Conservation (phyloP, 2,888 invertebrate species). For the Bruchidius siliquastri region DNA sequence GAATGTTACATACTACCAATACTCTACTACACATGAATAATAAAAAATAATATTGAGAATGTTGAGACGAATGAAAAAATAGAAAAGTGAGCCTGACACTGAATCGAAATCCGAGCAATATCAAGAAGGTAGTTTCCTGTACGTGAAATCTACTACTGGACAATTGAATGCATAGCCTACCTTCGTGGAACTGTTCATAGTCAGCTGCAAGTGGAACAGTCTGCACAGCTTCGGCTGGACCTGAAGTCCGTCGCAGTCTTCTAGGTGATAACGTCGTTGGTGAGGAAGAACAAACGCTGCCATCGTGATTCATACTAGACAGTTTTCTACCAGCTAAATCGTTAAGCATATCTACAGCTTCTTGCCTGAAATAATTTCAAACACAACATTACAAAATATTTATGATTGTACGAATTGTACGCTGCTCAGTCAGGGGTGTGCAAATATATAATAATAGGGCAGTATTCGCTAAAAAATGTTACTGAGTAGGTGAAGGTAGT, state of each 20-base stretch:
- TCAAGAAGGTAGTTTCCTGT: too few relatives aligned
- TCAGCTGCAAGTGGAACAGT: constrained; percentile 18
- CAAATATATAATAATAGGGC: too few relatives aligned
- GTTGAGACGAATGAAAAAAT: too few relatives aligned
- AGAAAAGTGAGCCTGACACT: too few relatives aligned
- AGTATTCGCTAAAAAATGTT: too few relatives aligned
- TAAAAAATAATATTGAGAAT: too few relatives aligned
- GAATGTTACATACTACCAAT: too few relatives aligned
- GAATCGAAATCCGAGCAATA: too few relatives aligned
- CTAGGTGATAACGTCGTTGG: constrained; percentile 61
- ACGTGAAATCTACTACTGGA: too few relatives aligned
- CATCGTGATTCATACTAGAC: constrained; percentile 54
- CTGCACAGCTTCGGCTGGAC: constrained; percentile 47
- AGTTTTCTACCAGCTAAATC: constrained; percentile 71
- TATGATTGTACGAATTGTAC: not conserved
- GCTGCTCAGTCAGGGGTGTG: too few relatives aligned
- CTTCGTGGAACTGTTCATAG: constrained; percentile 48
- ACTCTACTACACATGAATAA: too few relatives aligned
- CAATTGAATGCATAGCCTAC: constrained; percentile 20
- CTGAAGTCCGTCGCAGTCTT: constrained; percentile 40
- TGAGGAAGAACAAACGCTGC: constrained; percentile 49
- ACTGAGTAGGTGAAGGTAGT: too few relatives aligned
- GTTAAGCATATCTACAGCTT: constrained; percentile 80
- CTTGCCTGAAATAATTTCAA: constrained; percentile 55
- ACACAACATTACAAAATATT: not conserved